Evolutionary conservation across 2,797 vertebrate species (phyloP).

Genomic region (Delichon dasypus): DNA sequence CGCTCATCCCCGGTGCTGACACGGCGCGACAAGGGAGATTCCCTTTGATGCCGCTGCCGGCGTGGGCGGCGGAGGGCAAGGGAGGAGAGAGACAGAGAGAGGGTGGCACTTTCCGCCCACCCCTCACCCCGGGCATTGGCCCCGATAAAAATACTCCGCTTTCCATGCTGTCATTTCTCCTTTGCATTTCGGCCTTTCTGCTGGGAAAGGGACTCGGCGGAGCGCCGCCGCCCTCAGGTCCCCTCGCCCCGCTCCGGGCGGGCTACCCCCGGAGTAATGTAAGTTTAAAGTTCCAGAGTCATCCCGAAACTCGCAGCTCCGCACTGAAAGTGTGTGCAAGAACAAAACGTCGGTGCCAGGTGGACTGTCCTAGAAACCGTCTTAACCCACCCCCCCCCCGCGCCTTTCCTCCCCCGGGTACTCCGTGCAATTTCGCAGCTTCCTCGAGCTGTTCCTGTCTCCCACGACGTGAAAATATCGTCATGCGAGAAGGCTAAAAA

Average conservation of each 20-base stretch:
- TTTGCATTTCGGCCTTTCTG: neutral
- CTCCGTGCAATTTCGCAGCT: constrained; percentile 12
- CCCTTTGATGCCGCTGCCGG: constrained; percentile 59
- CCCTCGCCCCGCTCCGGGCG: neutral
- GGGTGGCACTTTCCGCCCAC: constrained; percentile 54
- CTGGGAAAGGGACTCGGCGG: neutral
- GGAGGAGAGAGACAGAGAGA: neutral
- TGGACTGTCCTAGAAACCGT: neutral
- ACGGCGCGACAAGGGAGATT: constrained; percentile 50
- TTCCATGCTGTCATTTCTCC: constrained; percentile 57
- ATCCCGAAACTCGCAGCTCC: neutral
- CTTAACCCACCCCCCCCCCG: neutral
- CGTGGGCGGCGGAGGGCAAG: constrained; percentile 43
- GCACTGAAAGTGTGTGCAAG: neutral
- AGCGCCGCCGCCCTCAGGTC: neutral
- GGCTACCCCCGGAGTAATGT: neutral
- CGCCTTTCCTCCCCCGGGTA: neutral
- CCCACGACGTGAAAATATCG: constrained; percentile 37
- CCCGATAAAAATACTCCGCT: constrained; percentile 37
- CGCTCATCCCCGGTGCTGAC: constrained; percentile 53
- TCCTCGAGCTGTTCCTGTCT: constrained; percentile 39
- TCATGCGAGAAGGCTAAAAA: constrained; percentile 20
- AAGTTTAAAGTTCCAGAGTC: neutral
- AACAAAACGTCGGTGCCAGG: neutral
- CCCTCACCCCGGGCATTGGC: neutral